phyloP scores from a whole-genome alignment of 2,888 invertebrate species.

The Erynnis tages region DNA sequence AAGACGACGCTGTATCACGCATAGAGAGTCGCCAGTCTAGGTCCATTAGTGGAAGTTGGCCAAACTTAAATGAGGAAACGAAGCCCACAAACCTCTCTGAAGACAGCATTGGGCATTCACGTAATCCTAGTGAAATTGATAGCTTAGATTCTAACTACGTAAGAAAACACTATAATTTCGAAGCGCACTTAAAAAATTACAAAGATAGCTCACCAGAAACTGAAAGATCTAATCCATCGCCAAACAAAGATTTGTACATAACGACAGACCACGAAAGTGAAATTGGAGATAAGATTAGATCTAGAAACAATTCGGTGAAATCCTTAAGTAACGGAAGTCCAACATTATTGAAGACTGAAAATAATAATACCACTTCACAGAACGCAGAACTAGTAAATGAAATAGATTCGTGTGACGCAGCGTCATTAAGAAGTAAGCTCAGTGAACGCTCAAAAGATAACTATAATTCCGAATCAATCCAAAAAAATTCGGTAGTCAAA shows the following conservation, averaged over 20 bases:
- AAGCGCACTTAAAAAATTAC: constrained; percentile 67
- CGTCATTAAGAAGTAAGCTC: constrained; percentile 51
- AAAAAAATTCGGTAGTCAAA: constrained; percentile 36
- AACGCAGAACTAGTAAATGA: constrained; percentile 40
- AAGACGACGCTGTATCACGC: constrained; percentile 60
- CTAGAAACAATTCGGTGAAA: constrained; percentile 73
- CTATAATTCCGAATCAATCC: constrained; percentile 32
- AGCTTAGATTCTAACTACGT: constrained; percentile 82
- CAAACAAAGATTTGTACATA: constrained; percentile 67
- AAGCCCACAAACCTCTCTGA: constrained; percentile 71
- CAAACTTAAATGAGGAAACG: constrained; percentile 68
- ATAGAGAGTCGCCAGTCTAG: constrained; percentile 63
- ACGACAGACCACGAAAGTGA: constrained; percentile 65
- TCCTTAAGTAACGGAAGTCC: constrained; percentile 71
- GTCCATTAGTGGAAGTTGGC: constrained; percentile 74
- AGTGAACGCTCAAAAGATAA: constrained; percentile 41
- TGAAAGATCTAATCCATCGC: constrained; percentile 61
- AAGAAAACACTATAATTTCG: constrained; percentile 79
- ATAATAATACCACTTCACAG: constrained; percentile 38
- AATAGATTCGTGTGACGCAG: constrained; percentile 52
- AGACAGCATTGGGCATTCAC: constrained; percentile 73
- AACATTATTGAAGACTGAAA: constrained; percentile 56
- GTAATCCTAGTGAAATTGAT: constrained; percentile 80
- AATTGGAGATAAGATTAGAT: constrained; percentile 58
- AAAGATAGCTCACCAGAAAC: constrained; percentile 76